A percentile compares a stretch with the other conserved stretches of the same genome.
Conservation (phyloP, 2,888 invertebrate species). For the Drosophila melanosoma region DNA sequence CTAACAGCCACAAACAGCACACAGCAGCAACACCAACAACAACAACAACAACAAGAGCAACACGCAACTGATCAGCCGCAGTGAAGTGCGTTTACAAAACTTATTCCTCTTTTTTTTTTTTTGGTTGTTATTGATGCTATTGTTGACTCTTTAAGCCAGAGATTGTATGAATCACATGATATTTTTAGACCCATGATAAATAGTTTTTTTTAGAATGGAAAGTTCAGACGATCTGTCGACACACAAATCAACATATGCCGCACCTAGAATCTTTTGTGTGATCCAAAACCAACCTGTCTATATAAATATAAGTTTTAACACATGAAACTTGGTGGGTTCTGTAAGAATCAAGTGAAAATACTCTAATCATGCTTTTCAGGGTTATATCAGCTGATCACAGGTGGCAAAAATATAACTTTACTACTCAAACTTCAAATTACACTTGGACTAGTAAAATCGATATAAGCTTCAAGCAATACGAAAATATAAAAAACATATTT, state of each 20-base stretch:
- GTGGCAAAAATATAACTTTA: background rate
- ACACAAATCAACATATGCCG: slow-evolving; percentile 13
- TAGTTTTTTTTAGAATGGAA: slow-evolving; percentile 49
- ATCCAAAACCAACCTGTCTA: background rate
- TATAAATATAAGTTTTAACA: background rate
- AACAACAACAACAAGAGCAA: slow-evolving; percentile 13
- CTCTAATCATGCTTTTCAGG: background rate
- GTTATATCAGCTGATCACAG: background rate
- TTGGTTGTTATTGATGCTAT: slow-evolving; percentile 2
- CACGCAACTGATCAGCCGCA: slow-evolving; percentile 33
- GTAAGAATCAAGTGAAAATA: background rate
- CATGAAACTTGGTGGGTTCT: background rate
- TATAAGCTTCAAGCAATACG: background rate
- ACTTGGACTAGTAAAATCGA: background rate
- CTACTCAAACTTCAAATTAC: background rate
- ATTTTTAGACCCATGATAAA: slow-evolving; percentile 65
- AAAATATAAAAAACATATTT: too few species aligned
- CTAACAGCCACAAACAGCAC: slow-evolving; percentile 24
- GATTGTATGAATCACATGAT: slow-evolving; percentile 56
- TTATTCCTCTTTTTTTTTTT: slow-evolving; percentile 24
- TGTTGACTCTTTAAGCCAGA: slow-evolving; percentile 32
- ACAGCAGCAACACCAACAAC: slow-evolving; percentile 7
- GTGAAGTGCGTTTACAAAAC: slow-evolving; percentile 69
- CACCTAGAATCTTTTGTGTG: background rate
- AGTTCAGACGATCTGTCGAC: slow-evolving; percentile 61